These are phyloP conservation scores for Ryuthela nishihirai DNA, from an alignment of 2,888 invertebrate species.

Conservation along the genomic window DNA sequence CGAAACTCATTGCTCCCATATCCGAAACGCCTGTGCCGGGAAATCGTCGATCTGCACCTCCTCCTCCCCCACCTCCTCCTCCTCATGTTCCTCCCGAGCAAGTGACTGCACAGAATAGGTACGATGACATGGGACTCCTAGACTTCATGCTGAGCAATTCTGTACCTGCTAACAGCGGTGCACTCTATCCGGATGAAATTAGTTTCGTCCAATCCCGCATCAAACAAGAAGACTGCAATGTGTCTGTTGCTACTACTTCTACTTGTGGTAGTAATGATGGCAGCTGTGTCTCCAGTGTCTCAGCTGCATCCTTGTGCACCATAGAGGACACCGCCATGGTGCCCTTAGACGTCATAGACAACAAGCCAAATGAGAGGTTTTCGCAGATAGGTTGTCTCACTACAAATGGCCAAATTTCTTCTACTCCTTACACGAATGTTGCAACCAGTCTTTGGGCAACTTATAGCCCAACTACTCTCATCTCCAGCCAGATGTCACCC, in stretches of 20 bases:
- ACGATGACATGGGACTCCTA: conserved; percentile 27
- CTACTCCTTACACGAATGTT: background rate
- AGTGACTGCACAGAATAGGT: conserved; percentile 5
- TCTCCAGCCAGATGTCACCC: conserved; percentile 41
- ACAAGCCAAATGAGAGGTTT: conserved; percentile 19
- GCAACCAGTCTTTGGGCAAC: background rate
- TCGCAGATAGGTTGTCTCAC: background rate
- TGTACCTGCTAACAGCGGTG: conserved; percentile 17
- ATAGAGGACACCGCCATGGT: conserved; percentile 5
- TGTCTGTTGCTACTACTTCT: too few species aligned
- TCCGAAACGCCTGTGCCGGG: conserved; percentile 1
- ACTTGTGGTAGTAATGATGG: too few species aligned
- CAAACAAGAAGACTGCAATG: conserved; percentile 16
- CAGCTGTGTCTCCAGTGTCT: background rate
- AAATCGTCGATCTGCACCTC: background rate
- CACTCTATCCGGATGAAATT: conserved; percentile 24
- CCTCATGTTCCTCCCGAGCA: conserved; percentile 8
- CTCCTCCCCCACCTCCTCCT: conserved; percentile 11
- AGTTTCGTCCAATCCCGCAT: conserved; percentile 18
- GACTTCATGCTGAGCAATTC: conserved; percentile 26
- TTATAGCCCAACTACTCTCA: conserved; percentile 8
- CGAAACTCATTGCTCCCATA: conserved; percentile 3
- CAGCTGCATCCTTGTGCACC: background rate
- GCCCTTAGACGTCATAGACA: background rate
- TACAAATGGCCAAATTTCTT: conserved; percentile 11